Evolutionary conservation across 2,888 invertebrate species (phyloP), one percentile per base, ranked within the genome.

Genomic region (Oligia fasciuncula): DNA sequence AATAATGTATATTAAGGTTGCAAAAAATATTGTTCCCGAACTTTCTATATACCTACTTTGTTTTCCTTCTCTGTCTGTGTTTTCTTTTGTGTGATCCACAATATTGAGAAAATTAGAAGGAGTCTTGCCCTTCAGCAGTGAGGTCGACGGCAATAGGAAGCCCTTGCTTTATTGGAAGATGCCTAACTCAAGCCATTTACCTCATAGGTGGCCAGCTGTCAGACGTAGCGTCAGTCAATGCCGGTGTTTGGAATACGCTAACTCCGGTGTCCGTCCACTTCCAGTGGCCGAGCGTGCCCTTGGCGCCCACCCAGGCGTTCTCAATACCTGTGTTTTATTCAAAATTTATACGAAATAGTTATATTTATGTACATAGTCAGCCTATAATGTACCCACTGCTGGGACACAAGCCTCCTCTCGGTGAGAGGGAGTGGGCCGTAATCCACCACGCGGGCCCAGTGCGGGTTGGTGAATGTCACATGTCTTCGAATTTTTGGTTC

Each of bases 291-390:
- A 96, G 91, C 0, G 90, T 84, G 0, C 95, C 97, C 0, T 88
- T 92, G 0, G 96, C 97, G 0, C 97, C 97, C 0, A 97, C 93
- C 97, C 97, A 97, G 0, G 97, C 97, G 73, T 93, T 95, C 75
- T 97, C 97, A 19, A 97, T 97, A 84, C 96, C 96, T 96, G 82
- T 49, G 4, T 11, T 49, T 49, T 11, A 49, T 40, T 57, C 0
- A n/a, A 67, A 35, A 60, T 1, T 2, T 43, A 43, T 43, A 43
- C 9, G 43, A 43, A 43, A 43, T 43, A 43, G 6, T 29, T 29
- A 29, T 46, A 11, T 46, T 46, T 46, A 46, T 46, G 11, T 46
- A 29, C 29, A 29, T 29, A 29, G 1, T 29, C 29, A 29, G 29
- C 29, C 29, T 29, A 29, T 29, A 29, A 29, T 29, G 29, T 29